Conservation (phyloP, 2,888 invertebrate genomes). For the Resseliella maxima region DNA sequence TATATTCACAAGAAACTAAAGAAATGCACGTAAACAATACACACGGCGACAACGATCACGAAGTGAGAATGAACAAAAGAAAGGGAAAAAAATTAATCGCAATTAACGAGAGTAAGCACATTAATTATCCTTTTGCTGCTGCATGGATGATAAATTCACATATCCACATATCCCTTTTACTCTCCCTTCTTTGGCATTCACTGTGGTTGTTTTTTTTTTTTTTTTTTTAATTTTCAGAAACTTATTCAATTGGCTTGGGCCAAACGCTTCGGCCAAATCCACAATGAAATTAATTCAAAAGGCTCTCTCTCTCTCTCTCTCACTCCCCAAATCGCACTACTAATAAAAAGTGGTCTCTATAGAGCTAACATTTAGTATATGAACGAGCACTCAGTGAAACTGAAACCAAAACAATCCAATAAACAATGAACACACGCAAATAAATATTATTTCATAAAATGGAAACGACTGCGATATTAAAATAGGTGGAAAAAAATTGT, state of each 20-base stretch:
- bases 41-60: neutral
- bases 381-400: neutral
- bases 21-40: neutral
- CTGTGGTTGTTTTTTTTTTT: neutral
- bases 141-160: neutral
- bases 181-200: no score
- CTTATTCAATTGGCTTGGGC: neutral
- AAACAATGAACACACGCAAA: conserved; percentile 45
- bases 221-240: neutral
- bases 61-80: neutral
- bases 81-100: neutral
- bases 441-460: conserved; percentile 36
- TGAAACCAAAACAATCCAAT: conserved; percentile 31
- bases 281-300: neutral
- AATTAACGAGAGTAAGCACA: conserved; percentile 28
- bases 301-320: no score
- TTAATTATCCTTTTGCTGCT: conserved; percentile 35
- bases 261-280: neutral
- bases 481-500: neutral
- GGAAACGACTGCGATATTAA: conserved; percentile 29
- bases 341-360: no score
- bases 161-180: neutral
- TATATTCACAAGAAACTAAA: neutral
- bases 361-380: neutral
- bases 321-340: no score